These are phyloP conservation scores for Geotrypetes seraphini DNA, from an alignment of 2,797 vertebrate genomes.

Conservation along the genomic window DNA sequence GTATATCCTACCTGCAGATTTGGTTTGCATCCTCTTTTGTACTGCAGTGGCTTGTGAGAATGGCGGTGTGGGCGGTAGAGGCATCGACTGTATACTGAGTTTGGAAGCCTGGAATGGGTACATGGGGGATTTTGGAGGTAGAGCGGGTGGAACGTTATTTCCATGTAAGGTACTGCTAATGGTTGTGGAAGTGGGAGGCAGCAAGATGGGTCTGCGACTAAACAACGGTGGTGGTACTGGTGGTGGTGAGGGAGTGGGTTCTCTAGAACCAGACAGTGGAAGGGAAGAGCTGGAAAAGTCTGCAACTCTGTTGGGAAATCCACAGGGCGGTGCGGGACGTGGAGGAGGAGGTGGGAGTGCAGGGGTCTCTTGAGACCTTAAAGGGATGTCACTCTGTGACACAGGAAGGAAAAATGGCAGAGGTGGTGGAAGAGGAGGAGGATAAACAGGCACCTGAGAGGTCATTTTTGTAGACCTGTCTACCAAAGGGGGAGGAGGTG, in stretches of 20 bases:
- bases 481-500: conserved; percentile 33
- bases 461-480: conserved; percentile 36
- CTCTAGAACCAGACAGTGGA: conserved; percentile 4
- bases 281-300: conserved; percentile 27
- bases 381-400: conserved; percentile 49
- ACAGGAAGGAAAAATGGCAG: conserved; percentile 49
- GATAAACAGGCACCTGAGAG: neutral
- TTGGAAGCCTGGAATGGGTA: conserved; percentile 51
- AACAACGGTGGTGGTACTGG: conserved; percentile 20
- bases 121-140: conserved; percentile 58
- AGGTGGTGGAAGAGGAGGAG: conserved; percentile 12
- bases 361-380: conserved; percentile 50
- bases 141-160: conserved; percentile 37
- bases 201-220: conserved; percentile 32
- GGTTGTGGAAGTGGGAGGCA: conserved; percentile 26
- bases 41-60: conserved; percentile 22
- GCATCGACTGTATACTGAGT: conserved; percentile 30
- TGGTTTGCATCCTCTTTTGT: conserved; percentile 36
- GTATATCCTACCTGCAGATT: conserved; percentile 42
- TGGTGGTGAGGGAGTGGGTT: conserved; percentile 37
- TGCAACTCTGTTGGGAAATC: conserved; percentile 3
- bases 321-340: conserved; percentile 22
- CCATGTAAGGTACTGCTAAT: neutral
- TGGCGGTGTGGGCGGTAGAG: conserved; percentile 51
- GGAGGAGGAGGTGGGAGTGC: conserved; percentile 23